These are phyloP conservation scores for Boleophthalmus pectinirostris DNA, from an alignment of 2,113 vertebrate genomes.

Conservation along the genomic window DNA sequence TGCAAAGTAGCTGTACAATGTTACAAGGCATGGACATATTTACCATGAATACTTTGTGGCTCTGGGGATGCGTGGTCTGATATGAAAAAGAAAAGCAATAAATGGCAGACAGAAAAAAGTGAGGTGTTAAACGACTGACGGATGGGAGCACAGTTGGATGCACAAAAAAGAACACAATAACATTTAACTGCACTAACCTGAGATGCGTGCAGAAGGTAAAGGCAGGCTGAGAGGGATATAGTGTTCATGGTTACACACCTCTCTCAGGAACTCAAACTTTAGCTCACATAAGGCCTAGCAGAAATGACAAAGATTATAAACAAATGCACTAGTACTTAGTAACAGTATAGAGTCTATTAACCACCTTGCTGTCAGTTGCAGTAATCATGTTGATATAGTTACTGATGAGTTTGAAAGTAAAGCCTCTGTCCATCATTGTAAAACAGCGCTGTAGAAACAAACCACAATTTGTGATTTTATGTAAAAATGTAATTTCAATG, in stretches of 20 bases:
- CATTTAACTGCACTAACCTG: constrained; percentile 45
- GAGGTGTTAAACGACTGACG: constrained; percentile 59
- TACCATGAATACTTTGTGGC: constrained; percentile 76
- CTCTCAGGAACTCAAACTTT: constrained; percentile 96
- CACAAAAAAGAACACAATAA: constrained; percentile 17
- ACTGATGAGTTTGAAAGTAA: constrained; percentile 92
- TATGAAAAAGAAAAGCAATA: constrained; percentile 53
- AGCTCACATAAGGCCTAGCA: constrained; percentile 86
- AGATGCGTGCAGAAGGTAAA: constrained; percentile 81
- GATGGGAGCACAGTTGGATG: constrained; percentile 36
- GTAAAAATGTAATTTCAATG: not conserved
- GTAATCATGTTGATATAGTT: constrained; percentile 93
- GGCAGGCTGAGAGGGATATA: constrained; percentile 95
- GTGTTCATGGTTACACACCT: constrained; percentile 96
- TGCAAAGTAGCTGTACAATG: not conserved
- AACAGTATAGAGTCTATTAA: not conserved
- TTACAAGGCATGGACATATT: constrained; percentile 55
- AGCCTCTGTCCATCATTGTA: constrained; percentile 95
- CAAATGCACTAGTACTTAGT: not conserved
- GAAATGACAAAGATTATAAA: not conserved
- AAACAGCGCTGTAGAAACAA: constrained; percentile 85
- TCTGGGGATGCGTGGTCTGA: constrained; percentile 76
- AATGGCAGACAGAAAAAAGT: constrained; percentile 28
- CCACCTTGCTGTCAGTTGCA: constrained; percentile 88
- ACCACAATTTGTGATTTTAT: not conserved